Evolutionary conservation across 2,888 invertebrate species (phyloP).

Genomic region (Ophioninae sp.): DNA sequence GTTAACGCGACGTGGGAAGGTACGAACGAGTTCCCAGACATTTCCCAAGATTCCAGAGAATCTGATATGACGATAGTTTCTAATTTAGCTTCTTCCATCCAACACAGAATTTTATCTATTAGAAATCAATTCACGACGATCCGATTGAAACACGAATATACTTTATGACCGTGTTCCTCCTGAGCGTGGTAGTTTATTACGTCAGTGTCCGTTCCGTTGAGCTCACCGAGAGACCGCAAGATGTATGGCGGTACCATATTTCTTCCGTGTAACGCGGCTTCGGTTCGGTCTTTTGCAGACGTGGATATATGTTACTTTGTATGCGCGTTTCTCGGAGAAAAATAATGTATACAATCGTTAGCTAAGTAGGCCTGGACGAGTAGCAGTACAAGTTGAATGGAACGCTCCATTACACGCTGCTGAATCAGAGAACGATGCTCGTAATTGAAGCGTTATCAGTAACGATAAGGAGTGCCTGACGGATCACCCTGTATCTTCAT

Average conservation of each 20-base stretch:
- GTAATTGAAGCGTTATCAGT: background rate
- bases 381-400: background rate
- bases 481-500: background rate
- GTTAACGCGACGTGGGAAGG: conserved; percentile 33
- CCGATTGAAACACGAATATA: conserved; percentile 32
- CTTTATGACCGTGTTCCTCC: conserved; percentile 43
- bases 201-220: background rate
- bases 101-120: conserved; percentile 42
- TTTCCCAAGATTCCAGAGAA: conserved; percentile 41
- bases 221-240: conserved; percentile 23
- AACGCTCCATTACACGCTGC: background rate
- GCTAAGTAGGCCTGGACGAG: background rate
- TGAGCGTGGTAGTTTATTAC: conserved; percentile 21
- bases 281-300: conserved; percentile 21
- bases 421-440: background rate
- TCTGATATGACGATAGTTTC: conserved; percentile 40
- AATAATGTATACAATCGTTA: background rate
- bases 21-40: conserved; percentile 31
- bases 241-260: conserved; percentile 59
- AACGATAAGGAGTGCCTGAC: background rate
- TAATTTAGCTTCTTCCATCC: conserved; percentile 27
- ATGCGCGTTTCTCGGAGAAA: background rate
- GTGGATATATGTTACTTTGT: conserved; percentile 16
- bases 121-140: conserved; percentile 46
- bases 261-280: conserved; percentile 42